Base-by-base conservation (phyloP, 2,797 vertebrate species). In the Carcharodon carcharias region DNA sequence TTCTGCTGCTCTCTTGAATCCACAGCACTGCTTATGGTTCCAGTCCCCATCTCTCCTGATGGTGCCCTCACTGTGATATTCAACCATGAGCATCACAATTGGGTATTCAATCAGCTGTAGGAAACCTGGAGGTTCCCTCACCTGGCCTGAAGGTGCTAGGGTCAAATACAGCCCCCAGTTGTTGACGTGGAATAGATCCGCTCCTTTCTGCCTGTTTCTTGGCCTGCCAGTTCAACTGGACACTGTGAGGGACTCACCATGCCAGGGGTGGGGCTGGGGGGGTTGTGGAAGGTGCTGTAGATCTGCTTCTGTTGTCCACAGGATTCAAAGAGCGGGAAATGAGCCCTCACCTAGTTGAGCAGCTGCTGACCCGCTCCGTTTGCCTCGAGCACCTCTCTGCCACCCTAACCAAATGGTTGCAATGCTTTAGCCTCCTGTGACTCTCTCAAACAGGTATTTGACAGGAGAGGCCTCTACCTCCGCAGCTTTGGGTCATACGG, bases 291-390 rank as follows among this genome's bases (percentile, higher is more conserved):
- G 54, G 0, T 96, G 97, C 96, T 97, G 96, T 0, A 97, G 96
- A 96, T 97, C 96, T 96, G 97, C 97, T 96, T 97, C 98, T 97
- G 97, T 97, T 0, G 97, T 97, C 97, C 97, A 97, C 97, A 97
- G 97, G 98, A 98, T 98, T 96, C 96, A 97, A 73, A 92, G 50
- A 21, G 87, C 61, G 7, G 89, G 88, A 93, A 16, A 96, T 80
- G 50, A 80, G 96, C 71, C 69, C 40, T 65, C 96, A 61, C 28
- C 73, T 67, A 28, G 82, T 89, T 23, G 96, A 96, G 58, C 82
- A 89, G 96, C 80, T 69, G 82, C 85, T 96, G 80, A 91, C 96
- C 58, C 69, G 96, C 31, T 63, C 85, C 0, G 96, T 96, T 69
- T 96, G 96, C 61, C 85, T 69, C 21, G 96, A 96, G 7, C 3